Evolutionary conservation across 2,797 vertebrate species (phyloP).

Genomic region (Uromys caudimaculatus): DNA sequence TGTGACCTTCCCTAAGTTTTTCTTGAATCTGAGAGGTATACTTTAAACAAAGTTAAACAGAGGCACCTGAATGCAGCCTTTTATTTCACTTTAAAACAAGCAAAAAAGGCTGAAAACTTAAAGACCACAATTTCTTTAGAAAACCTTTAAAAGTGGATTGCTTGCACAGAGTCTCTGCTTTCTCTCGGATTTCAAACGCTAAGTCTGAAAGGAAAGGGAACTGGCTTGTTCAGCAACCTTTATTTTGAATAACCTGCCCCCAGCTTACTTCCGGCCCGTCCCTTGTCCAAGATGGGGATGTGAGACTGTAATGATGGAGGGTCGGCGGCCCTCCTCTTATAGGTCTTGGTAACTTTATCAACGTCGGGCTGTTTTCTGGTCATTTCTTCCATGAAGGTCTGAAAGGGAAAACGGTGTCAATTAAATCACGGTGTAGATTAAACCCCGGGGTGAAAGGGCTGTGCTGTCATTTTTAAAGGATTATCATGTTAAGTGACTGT

Average conservation of each 20-base stretch:
- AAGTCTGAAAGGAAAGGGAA: neutral
- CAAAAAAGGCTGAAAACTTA: neutral
- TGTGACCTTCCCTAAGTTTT: neutral
- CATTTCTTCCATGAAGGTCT: constrained; percentile 99
- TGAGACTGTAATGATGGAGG: constrained; percentile 92
- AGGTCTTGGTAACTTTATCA: constrained; percentile 99
- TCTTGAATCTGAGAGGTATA: constrained; percentile 17
- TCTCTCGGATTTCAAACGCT: neutral
- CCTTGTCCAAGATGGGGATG: constrained; percentile 96
- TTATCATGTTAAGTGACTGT: neutral
- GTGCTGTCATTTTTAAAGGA: neutral
- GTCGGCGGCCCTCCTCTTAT: constrained; percentile 94
- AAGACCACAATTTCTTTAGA: neutral
- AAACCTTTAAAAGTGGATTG: neutral
- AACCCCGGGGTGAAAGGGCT: neutral
- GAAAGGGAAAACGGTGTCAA: constrained; percentile 67
- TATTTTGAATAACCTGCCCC: constrained; percentile 62
- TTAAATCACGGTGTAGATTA: neutral
- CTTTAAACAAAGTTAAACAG: neutral
- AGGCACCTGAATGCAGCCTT: neutral
- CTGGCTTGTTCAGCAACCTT: neutral
- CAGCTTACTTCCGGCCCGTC: constrained; percentile 94
- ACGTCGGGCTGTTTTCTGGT: constrained; percentile 99
- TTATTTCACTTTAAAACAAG: constrained; percentile 46
- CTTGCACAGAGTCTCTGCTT: neutral